These are phyloP conservation scores for Cyclophora punctaria DNA, from an alignment of 2,888 invertebrate genomes.

Conservation along the genomic window DNA sequence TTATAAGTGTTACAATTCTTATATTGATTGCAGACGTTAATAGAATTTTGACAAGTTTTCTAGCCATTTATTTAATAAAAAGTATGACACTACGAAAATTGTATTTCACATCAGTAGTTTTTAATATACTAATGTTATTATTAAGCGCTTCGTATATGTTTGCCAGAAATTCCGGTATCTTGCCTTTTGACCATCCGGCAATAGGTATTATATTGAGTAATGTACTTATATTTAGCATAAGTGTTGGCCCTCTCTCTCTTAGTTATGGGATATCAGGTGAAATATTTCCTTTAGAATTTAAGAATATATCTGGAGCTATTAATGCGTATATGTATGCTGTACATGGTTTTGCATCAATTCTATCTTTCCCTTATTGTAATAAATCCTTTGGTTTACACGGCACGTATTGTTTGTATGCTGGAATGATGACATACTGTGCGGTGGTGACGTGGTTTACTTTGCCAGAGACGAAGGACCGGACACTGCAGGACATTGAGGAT, in stretches of 20 bases:
- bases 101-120: conserved; percentile 30
- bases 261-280: conserved; percentile 83
- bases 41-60: conserved; percentile 36
- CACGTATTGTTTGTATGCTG: conserved; percentile 34
- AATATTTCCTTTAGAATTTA: conserved; percentile 75
- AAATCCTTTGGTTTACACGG: conserved; percentile 24
- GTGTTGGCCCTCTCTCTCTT: conserved; percentile 75
- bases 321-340: conserved; percentile 30
- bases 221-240: conserved; percentile 58
- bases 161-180: conserved; percentile 28
- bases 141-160: conserved; percentile 37
- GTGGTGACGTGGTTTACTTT: conserved; percentile 34
- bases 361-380: conserved; percentile 33
- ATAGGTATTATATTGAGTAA: conserved; percentile 14
- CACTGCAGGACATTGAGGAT: conserved; percentile 46
- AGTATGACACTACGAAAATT: conserved; percentile 38
- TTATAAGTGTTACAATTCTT: conserved; percentile 50
- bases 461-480: conserved; percentile 49
- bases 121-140: conserved; percentile 31
- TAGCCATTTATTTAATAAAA: conserved; percentile 36
- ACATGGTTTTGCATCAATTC: conserved; percentile 24
- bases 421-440: conserved; percentile 35
- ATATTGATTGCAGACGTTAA: conserved; percentile 38
- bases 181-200: conserved; percentile 26
- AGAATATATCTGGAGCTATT: conserved; percentile 72